phyloP scores from a whole-genome alignment of 2,888 invertebrate genomes.

The Dione vanillae region DNA sequence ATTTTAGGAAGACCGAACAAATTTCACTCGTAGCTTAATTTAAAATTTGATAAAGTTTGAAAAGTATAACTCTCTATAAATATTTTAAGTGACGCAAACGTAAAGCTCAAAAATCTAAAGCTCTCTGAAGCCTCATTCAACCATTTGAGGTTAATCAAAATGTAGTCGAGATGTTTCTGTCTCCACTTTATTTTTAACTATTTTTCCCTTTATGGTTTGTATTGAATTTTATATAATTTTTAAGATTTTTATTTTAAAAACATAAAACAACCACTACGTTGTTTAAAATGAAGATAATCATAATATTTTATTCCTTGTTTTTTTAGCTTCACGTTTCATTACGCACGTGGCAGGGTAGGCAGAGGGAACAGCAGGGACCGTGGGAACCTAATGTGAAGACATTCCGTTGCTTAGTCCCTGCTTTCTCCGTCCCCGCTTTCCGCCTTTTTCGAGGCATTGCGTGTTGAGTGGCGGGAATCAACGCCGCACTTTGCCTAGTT shows the following conservation, averaged over 20 bases:
- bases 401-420: no score
- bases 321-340: no score
- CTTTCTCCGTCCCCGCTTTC: no score
- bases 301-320: no score
- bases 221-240: not conserved
- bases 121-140: slow-evolving; percentile 34
- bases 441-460: no score
- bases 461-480: no score
- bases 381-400: no score
- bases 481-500: no score
- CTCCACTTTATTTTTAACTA: slow-evolving; percentile 23
- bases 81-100: slow-evolving; percentile 34
- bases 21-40: slow-evolving; percentile 19
- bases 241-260: not conserved
- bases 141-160: slow-evolving; percentile 31
- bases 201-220: slow-evolving; percentile 12
- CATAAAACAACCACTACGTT: not conserved
- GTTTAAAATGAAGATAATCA: no score
- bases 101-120: slow-evolving; percentile 35
- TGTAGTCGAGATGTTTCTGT: slow-evolving; percentile 31
- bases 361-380: no score
- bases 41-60: slow-evolving; percentile 27
- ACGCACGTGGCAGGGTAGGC: no score
- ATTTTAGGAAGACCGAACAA: slow-evolving; percentile 26
- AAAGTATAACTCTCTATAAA: slow-evolving; percentile 26